Evolutionary conservation across 2,113 vertebrate species (phyloP).

Genomic region (Pseudonaja textilis): DNA sequence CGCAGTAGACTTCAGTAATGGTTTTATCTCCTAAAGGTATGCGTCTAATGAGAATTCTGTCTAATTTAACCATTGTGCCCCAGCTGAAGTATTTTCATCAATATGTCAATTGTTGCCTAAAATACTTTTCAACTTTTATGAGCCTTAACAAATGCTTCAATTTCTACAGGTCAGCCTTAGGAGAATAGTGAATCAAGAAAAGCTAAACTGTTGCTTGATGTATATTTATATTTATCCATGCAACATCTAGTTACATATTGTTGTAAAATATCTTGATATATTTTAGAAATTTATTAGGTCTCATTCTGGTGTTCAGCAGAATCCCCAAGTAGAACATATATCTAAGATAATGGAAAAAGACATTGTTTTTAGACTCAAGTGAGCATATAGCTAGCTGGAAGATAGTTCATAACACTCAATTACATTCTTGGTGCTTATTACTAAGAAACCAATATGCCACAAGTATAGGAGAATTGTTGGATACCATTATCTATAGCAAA

Average conservation of each 20-base stretch:
- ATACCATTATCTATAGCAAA: background rate
- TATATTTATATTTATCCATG: conserved; percentile 25
- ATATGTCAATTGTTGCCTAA: conserved; percentile 59
- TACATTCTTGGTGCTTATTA: background rate
- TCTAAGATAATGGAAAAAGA: background rate
- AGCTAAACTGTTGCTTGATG: conserved; percentile 32
- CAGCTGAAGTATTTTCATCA: conserved; percentile 50
- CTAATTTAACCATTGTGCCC: conserved; percentile 50
- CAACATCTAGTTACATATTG: background rate
- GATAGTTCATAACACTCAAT: background rate
- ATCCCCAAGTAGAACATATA: conserved; percentile 18
- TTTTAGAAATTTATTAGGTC: conserved; percentile 1
- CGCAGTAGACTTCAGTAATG: conserved; percentile 64
- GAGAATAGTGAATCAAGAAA: conserved; percentile 23
- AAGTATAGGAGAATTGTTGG: background rate
- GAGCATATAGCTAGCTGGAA: background rate
- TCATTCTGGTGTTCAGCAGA: background rate
- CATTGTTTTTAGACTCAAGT: background rate
- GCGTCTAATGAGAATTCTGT: conserved; percentile 53
- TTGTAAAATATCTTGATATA: conserved; percentile 5
- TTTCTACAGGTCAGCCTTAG: conserved; percentile 10
- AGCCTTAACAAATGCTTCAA: conserved; percentile 46
- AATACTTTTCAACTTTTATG: conserved; percentile 32
- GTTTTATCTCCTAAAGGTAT: conserved; percentile 56
- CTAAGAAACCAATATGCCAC: background rate